Conservation (phyloP, 2,113 vertebrate species). For the Nyctereutes procyonoides region DNA sequence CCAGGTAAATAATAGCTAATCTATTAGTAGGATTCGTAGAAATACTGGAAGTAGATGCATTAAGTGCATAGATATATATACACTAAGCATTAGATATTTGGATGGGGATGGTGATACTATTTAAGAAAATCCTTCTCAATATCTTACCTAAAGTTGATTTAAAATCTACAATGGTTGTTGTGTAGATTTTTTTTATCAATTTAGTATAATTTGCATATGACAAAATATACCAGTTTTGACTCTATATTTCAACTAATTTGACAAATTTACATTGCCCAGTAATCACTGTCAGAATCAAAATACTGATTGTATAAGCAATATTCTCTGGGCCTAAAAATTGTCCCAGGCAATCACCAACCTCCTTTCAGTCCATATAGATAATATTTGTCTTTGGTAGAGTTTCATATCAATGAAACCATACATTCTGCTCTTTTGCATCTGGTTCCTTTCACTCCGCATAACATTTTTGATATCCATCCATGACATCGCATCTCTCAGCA, state of each 20-base stretch:
- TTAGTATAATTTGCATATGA: not conserved
- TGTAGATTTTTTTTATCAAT: not conserved
- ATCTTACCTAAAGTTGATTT: not conserved
- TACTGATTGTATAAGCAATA: not conserved
- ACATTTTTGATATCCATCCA: not conserved
- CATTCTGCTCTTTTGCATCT: not conserved
- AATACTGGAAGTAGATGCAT: not conserved
- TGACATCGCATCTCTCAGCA: rapidly evolving
- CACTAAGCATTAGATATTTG: too few species aligned
- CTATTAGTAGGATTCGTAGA: not conserved
- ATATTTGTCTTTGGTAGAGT: not conserved
- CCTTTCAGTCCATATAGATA: not conserved
- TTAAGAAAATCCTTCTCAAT: not conserved
- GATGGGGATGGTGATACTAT: not conserved
- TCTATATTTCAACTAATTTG: not conserved
- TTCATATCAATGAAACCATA: too few species aligned
- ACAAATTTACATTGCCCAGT: not conserved
- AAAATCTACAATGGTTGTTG: not conserved
- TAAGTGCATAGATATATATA: not conserved
- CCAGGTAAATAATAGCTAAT: not conserved
- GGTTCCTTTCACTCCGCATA: not conserved
- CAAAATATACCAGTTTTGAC: not conserved
- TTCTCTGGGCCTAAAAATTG: not conserved
- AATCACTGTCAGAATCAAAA: not conserved
- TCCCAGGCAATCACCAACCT: too few species aligned